A percentile compares a stretch with the other conserved stretches of the same genome.
phyloP scores from a whole-genome alignment of 2,888 invertebrate species.

The Heteromyza rotundicornis region DNA sequence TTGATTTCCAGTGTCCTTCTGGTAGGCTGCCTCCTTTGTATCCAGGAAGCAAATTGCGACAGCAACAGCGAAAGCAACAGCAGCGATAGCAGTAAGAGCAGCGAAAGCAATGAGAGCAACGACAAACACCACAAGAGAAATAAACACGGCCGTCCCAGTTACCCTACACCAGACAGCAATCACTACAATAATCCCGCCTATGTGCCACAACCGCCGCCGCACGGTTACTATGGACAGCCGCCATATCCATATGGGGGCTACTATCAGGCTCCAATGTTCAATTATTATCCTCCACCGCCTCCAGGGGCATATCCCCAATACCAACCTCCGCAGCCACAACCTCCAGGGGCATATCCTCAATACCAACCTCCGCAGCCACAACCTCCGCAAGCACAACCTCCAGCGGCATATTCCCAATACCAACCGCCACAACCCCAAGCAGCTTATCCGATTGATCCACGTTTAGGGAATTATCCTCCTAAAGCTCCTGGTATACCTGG shows the following conservation, averaged over 20 bases:
- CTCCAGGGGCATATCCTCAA: neutral
- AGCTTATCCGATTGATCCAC: neutral
- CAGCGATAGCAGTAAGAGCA: slow-evolving; percentile 5
- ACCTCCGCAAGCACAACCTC: neutral
- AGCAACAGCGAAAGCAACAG: slow-evolving; percentile 12
- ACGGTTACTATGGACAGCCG: slow-evolving; percentile 15
- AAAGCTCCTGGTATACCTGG: slow-evolving; percentile 14
- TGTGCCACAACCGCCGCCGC: slow-evolving; percentile 4
- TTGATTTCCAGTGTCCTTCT: neutral
- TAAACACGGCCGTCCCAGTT: neutral
- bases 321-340: slow-evolving; percentile 7
- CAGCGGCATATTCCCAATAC: neutral
- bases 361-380: neutral
- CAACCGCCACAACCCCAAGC: neutral
- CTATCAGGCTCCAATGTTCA: neutral
- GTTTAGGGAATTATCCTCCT: neutral
- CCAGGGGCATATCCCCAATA: slow-evolving; percentile 6
- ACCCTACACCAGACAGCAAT: slow-evolving; percentile 1
- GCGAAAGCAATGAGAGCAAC: slow-evolving; percentile 17
- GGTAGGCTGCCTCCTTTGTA: neutral
- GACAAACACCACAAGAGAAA: neutral
- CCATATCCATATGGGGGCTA: slow-evolving; percentile 20
- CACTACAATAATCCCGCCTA: slow-evolving; percentile 29
- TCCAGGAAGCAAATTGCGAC: neutral
- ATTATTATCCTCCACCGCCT: neutral